These are phyloP conservation scores for Chydorus sphaericus DNA, from an alignment of 2,888 invertebrate genomes.

Conservation along the genomic window DNA sequence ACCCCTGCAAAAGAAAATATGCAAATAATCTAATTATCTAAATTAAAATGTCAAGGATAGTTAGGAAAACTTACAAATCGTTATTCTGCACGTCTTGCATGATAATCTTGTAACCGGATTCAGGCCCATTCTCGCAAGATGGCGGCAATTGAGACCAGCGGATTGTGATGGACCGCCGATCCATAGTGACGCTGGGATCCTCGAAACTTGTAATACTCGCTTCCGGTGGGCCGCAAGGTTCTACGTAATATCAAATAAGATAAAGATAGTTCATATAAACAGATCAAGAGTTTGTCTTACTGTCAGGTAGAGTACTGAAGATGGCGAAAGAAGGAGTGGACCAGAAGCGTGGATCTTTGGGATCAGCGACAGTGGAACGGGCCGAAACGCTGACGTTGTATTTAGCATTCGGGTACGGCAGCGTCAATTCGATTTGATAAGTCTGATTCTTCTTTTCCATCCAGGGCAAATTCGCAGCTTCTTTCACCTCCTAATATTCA, in stretches of 20 bases:
- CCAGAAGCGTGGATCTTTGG: not conserved
- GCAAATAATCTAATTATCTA: not conserved
- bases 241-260: not conserved
- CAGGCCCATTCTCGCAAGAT: conserved; percentile 5
- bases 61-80: not conserved
- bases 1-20: not conserved
- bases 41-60: not conserved
- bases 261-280: not conserved
- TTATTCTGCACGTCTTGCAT: not conserved
- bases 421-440: not conserved
- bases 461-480: not conserved
- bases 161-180: not conserved
- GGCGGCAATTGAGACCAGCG: conserved; percentile 1
- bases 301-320: not conserved
- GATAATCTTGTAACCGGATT: not conserved
- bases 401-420: conserved; percentile 3
- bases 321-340: not conserved
- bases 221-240: conserved; percentile 1
- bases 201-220: conserved; percentile 5
- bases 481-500: not conserved
- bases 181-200: not conserved
- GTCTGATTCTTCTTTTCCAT: not conserved
- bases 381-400: conserved; percentile 6
- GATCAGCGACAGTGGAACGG: conserved; percentile 1
- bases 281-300: not conserved